Percentiles rank a stretch among this genome's conserved stretches.
These are phyloP conservation scores for Clitarchus hookeri DNA, from an alignment of 2,888 invertebrate genomes.

Conservation along the genomic window DNA sequence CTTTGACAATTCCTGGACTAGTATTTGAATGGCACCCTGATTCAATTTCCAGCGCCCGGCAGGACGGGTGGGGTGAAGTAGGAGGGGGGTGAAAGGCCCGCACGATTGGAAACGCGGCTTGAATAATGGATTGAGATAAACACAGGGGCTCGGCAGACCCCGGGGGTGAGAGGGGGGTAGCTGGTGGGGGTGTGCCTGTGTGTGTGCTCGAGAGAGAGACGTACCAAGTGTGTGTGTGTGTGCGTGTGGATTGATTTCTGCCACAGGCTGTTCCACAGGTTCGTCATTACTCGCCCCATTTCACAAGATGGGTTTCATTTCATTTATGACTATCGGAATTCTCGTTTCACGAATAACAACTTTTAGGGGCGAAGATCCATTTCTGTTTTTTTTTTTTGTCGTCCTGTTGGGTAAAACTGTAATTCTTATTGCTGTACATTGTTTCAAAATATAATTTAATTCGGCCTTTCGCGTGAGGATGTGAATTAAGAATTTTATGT, in stretches of 20 bases:
- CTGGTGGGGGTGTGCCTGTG: background rate
- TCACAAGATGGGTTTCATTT: background rate
- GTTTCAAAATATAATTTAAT: no score
- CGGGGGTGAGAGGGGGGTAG: constrained; percentile 24
- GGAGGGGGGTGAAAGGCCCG: constrained; percentile 18
- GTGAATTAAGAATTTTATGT: no score
- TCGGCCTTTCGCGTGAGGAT: no score
- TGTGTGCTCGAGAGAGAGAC: constrained; percentile 8
- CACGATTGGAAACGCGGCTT: constrained; percentile 41
- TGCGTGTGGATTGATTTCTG: constrained; percentile 23
- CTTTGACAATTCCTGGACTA: constrained; percentile 30
- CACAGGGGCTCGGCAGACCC: constrained; percentile 31
- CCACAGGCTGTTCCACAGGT: background rate
- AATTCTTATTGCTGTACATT: no score
- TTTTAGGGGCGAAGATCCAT: no score
- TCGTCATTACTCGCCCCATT: background rate
- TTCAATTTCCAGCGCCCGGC: constrained; percentile 23
- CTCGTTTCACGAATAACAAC: no score
- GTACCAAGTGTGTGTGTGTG: background rate
- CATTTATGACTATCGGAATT: background rate
- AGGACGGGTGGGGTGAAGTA: background rate
- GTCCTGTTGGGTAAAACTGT: no score
- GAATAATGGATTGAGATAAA: constrained; percentile 42
- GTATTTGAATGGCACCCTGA: constrained; percentile 36
- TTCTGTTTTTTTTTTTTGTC: no score